These are phyloP conservation scores for Phoenicopterus ruber DNA, from an alignment of 2,113 vertebrate species.

Conservation along the genomic window DNA sequence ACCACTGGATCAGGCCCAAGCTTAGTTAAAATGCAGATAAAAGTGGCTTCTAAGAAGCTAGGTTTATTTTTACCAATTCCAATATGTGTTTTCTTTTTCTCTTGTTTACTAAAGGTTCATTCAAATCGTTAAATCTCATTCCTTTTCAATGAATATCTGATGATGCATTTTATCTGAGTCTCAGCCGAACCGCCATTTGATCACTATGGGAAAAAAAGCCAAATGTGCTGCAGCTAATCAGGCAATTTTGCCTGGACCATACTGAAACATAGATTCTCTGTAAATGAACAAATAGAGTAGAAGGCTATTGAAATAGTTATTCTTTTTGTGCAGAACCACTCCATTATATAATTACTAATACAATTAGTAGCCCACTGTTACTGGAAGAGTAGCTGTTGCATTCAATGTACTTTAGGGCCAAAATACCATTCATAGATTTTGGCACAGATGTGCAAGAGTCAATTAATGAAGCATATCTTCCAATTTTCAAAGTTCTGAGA, in stretches of 20 bases:
- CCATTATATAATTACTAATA: not conserved
- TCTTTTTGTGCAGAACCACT: not conserved
- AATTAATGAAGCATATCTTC: not conserved
- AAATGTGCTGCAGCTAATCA: not conserved
- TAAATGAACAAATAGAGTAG: not conserved
- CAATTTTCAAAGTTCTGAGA: not conserved
- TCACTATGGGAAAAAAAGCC: not conserved
- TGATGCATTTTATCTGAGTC: not conserved
- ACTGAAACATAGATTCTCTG: not conserved
- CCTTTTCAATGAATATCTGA: not conserved
- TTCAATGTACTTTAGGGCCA: not conserved
- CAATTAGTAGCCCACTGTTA: not conserved
- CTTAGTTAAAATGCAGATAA: not conserved
- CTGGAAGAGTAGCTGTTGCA: not conserved
- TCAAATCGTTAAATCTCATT: not conserved
- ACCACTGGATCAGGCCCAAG: not conserved
- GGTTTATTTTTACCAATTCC: not conserved
- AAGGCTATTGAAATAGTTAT: not conserved
- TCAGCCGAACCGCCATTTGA: not conserved
- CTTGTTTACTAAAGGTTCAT: not conserved
- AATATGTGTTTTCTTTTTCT: not conserved
- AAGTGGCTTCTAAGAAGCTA: not conserved
- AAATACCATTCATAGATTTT: not conserved
- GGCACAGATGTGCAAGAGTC: not conserved
- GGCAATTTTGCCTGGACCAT: not conserved